Percentiles rank a stretch among this genome's conserved stretches.
Evolutionary conservation across 2,888 invertebrate genomes (phyloP).

Genomic region (Eremobia ochroleuca): DNA sequence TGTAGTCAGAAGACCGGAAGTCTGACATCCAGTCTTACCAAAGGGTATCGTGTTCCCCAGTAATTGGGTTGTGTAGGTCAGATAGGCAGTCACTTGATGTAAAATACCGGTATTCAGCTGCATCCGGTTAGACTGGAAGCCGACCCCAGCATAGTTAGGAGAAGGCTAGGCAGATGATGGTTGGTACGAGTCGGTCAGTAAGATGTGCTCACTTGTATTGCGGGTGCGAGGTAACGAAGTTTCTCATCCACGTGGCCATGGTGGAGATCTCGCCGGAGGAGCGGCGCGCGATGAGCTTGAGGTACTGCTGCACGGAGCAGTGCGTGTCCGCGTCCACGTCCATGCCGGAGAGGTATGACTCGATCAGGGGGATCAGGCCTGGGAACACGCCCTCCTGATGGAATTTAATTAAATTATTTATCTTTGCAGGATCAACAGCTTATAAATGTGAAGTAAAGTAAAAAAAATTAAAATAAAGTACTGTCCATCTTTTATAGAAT

Average conservation of each 20-base stretch:
- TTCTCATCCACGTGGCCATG: constrained; percentile 98
- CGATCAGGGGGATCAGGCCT: constrained; percentile 98
- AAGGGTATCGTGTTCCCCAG: background rate
- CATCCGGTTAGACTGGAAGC: background rate
- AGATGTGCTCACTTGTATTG: constrained; percentile 90
- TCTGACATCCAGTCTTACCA: background rate
- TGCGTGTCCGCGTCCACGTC: constrained; percentile 99
- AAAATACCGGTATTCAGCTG: background rate
- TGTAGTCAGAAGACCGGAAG: background rate
- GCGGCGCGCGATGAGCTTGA: constrained; percentile 96
- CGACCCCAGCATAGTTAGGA: background rate
- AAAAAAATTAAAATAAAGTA: background rate
- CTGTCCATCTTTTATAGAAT: background rate
- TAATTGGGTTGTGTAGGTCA: background rate
- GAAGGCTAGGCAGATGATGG: background rate
- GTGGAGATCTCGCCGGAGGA: constrained; percentile 97
- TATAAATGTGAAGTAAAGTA: background rate
- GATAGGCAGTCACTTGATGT: background rate
- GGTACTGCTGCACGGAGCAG: constrained; percentile 99
- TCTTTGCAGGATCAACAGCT: background rate
- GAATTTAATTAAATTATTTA: background rate
- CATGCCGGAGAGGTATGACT: constrained; percentile 98
- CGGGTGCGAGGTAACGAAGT: constrained; percentile 96
- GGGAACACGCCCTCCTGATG: constrained; percentile 96
- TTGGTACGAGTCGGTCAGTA: background rate